These are phyloP conservation scores for Ichneumoninae sp. DNA, from an alignment of 2,888 invertebrate species.

Conservation along the genomic window DNA sequence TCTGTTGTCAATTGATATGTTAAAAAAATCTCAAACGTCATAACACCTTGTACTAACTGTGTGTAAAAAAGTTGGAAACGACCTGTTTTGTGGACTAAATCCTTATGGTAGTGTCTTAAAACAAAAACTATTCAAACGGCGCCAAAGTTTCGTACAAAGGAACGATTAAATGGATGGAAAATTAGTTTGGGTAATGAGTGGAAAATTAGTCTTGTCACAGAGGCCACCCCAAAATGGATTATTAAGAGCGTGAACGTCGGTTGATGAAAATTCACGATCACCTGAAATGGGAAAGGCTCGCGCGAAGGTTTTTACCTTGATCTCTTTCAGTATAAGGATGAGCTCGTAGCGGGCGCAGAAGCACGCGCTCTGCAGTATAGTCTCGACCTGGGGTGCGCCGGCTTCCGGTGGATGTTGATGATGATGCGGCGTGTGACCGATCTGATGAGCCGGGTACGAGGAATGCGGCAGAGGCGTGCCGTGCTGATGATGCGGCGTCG, in stretches of 20 bases:
- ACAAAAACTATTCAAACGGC: background rate
- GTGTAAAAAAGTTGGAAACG: background rate
- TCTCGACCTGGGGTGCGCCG: constrained; percentile 90
- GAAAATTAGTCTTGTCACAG: constrained; percentile 19
- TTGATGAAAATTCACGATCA: background rate
- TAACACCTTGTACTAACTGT: too few species aligned
- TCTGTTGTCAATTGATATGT: too few species aligned
- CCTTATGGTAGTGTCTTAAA: background rate
- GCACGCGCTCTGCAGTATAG: constrained; percentile 92
- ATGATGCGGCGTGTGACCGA: constrained; percentile 83
- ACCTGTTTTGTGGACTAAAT: background rate
- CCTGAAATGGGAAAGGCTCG: constrained; percentile 9
- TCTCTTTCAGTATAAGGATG: constrained; percentile 97
- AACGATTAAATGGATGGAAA: constrained; percentile 9
- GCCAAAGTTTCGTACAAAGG: background rate
- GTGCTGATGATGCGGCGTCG: constrained; percentile 83
- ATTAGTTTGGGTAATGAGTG: constrained; percentile 9
- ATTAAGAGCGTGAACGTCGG: background rate
- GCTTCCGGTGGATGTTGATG: constrained; percentile 86
- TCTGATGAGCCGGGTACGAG: constrained; percentile 79
- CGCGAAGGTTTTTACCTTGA: constrained; percentile 83
- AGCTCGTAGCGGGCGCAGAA: constrained; percentile 97
- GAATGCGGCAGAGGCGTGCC: constrained; percentile 80
- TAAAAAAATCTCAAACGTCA: too few species aligned
- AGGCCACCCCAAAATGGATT: background rate